Conservation (phyloP, 2,113 vertebrate genomes). For the Rhinolophus ferrumequinum region DNA sequence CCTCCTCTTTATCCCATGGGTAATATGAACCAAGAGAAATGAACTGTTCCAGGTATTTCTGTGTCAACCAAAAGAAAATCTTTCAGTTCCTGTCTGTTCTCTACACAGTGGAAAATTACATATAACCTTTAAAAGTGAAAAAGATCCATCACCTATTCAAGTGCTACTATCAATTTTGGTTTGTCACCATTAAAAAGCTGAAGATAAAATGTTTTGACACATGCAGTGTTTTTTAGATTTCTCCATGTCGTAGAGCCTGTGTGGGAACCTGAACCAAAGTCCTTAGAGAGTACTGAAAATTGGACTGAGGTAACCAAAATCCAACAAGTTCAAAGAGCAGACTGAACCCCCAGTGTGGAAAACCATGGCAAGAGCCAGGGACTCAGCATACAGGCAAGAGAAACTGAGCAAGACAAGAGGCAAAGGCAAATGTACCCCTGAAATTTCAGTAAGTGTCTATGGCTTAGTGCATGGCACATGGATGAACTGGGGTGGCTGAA, state of each 20-base stretch:
- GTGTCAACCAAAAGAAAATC: background rate
- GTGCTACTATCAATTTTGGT: background rate
- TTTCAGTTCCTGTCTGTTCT: background rate
- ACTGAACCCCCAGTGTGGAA: background rate
- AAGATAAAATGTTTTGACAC: constrained; percentile 1
- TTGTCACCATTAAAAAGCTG: constrained; percentile 18
- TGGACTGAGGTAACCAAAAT: background rate
- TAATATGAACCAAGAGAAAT: constrained; percentile 12
- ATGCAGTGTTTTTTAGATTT: background rate
- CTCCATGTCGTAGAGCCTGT: background rate
- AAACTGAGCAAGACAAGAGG: background rate
- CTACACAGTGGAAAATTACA: constrained; percentile 13
- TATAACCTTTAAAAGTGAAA: constrained; percentile 34
- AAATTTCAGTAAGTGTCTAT: background rate
- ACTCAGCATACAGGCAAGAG: background rate
- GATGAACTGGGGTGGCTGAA: background rate
- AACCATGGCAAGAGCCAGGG: background rate
- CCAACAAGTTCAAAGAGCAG: background rate
- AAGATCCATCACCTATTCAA: background rate
- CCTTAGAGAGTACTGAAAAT: background rate
- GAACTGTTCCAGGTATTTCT: background rate
- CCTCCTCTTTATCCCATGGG: background rate
- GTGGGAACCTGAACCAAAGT: constrained; percentile 14
- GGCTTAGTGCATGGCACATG: background rate
- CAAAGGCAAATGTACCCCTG: background rate